Evolutionary conservation across 2,888 invertebrate genomes (phyloP).

Genomic region (Volucella zonaria): DNA sequence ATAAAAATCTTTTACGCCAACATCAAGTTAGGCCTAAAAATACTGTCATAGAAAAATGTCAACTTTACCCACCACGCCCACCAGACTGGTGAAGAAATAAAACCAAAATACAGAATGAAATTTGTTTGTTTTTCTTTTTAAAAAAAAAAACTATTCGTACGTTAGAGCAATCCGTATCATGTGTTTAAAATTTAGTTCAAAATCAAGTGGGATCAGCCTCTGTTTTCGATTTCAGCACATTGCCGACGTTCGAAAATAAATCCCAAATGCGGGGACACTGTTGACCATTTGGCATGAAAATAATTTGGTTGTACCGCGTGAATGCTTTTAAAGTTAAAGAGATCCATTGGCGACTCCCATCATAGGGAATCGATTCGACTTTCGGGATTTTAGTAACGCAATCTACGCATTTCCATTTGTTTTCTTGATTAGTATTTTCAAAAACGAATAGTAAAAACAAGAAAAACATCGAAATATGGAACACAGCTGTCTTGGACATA

Average conservation of each 20-base stretch:
- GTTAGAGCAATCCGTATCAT: not conserved
- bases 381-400: slow-evolving; percentile 1
- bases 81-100: not conserved
- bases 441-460: not conserved
- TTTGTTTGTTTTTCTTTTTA: not conserved
- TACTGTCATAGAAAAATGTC: not conserved
- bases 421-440: slow-evolving; percentile 14
- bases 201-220: not conserved
- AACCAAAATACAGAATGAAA: not conserved
- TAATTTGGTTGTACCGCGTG: not conserved
- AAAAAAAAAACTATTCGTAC: not conserved
- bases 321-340: slow-evolving; percentile 4
- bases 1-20: slow-evolving; percentile 11
- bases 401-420: slow-evolving; percentile 6
- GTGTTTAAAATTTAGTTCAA: slow-evolving; percentile 3
- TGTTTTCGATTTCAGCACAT: slow-evolving; percentile 22
- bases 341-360: not conserved
- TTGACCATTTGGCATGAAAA: slow-evolving; percentile 23
- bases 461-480: slow-evolving; percentile 10
- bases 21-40: not conserved
- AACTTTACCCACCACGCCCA: slow-evolving; percentile 28
- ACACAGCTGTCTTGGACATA: slow-evolving; percentile 22
- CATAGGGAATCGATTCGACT: not conserved
- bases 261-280: not conserved
- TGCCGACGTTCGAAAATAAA: slow-evolving; percentile 10